Base-by-base conservation (phyloP, 2,888 invertebrate genomes). In the Ennomos quercinarius region DNA sequence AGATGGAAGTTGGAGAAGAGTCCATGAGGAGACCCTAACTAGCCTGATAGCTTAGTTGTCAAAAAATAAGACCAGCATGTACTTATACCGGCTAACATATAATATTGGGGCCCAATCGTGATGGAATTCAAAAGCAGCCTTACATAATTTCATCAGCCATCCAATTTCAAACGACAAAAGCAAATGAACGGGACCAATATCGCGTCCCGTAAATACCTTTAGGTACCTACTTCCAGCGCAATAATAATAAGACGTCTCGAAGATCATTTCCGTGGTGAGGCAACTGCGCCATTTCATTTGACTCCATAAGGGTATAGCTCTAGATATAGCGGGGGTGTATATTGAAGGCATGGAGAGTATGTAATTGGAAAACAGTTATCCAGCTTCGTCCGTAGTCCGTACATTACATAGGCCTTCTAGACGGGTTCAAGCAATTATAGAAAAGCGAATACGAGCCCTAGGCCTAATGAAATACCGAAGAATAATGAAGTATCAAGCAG, bases 201-300 rank as follows among this genome's bases (percentile, higher is more conserved):
- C 55, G 54, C 57, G 53, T 44, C 35, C 39, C 38, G 27, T 54
- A 48, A 64, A 59, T 59, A 51, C 63, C 61, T 59, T 57, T 55
- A 58, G 46, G 50, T n/a, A n/a, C n/a, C n/a, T 57, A 49, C 54
- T 55, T 58, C 53, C 42, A 52, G 58, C 59, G 63, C 57, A 62
- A 61, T 63, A 65, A 65, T 63, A 67, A 67, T 66, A 65, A 66
- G 59, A 67, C 64, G 64, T 65, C 65, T 57, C 53, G 53, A 40
- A 54, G 67, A 65, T 61, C 64, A 69, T 63, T 67, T 69, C 69
- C 63, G 67, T 48, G 57, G 60, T 54, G 58, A 59, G 55, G 48
- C 47, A 65, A 64, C 62, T 67, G 65, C 69, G 69, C 61, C 67
- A 66, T 70, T 58, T 60, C 64, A 63, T 66, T 69, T 60, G 69